A percentile compares a stretch with the other conserved stretches of the same genome.
Conservation (phyloP, 2,888 invertebrate species). For the Minunthozetes semirufus region DNA sequence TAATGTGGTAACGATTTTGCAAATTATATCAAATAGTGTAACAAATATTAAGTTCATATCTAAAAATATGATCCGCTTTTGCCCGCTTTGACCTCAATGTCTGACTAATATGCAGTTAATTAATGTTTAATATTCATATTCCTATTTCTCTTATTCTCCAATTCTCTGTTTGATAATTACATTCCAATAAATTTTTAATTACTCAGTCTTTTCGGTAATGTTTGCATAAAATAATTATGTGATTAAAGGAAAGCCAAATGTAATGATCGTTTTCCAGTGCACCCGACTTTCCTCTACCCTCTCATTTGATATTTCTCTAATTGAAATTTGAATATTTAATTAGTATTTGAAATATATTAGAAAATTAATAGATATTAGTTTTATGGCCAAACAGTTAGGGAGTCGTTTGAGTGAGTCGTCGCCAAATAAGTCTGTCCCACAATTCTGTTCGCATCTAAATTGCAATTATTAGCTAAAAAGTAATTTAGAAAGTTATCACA, state of each 20-base stretch:
- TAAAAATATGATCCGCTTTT: constrained; percentile 1
- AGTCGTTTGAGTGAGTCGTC: not conserved
- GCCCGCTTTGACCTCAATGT: constrained; percentile 19
- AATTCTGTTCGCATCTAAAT: too few relatives aligned
- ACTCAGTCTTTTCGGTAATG: constrained; percentile 8
- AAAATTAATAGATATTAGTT: not conserved
- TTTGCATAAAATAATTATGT: constrained; percentile 29
- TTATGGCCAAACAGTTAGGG: not conserved
- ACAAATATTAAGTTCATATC: not conserved
- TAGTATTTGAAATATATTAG: not conserved
- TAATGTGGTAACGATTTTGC: constrained; percentile 32
- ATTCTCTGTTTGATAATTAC: constrained; percentile 14
- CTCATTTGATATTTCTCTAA: not conserved
- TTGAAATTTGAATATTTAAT: constrained; percentile 23
- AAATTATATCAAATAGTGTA: constrained; percentile 14
- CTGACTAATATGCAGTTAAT: not conserved
- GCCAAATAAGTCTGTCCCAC: too few relatives aligned
- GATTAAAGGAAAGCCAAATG: constrained; percentile 14
- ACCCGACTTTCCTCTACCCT: not conserved
- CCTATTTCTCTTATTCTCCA: not conserved
- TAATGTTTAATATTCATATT: constrained; percentile 10
- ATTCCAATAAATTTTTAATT: constrained; percentile 26
- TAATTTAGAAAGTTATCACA: too few relatives aligned
- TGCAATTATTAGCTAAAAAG: too few relatives aligned
- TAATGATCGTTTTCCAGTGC: constrained; percentile 2